Evolutionary conservation across 2,888 invertebrate genomes (phyloP), one percentile per base, ranked within the genome.

Genomic region (Eledone cirrhosa): DNA sequence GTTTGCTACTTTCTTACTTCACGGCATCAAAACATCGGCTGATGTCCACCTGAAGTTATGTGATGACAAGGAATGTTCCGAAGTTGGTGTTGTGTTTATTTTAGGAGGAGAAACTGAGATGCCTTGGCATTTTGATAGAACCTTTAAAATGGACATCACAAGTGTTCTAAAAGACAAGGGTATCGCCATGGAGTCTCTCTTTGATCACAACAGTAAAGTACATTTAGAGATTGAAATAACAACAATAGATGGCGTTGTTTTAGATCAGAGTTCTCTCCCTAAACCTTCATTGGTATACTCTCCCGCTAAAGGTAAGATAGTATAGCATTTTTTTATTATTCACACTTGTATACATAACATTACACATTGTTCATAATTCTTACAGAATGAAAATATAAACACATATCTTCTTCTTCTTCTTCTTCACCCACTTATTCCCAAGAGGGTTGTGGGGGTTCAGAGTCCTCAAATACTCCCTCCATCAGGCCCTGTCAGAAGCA

Each of bases 51-150:
- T 79, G 41, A 67, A 72, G 19, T 63, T 79, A 7, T 81, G 81
- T 76, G 69, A 76, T 14, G 74, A 65, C 7, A 65, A 76, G 4
- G 24, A 67, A n/a, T 79, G 79, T 67, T 14, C 53, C 5, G n/a
- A 29, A 19, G 81, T 69, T 33, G 81, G 81, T 29, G 59, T 78
- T 24, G 14, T 81, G 67, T 81, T 79, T 48, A 48, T 81, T 47
- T 48, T 81, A 19, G 81, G 81, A n/a, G 78, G 81, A 22, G 41
- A 75, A 41, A 27, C 27, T 0, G 83, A 83, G 79, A 83, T 83
- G 83, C 81, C 83, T 16, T 83, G 83, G 83, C 31, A 82, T 13
- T 83, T 82, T 59, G 82, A 82, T 78, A 80, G 83, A 14, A 69
- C 80, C 59, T 83, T 24, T 79, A 83, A 80, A 63, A 81, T 69